Conservation (phyloP, 2,797 vertebrate species). For the Cirrhinus mrigala region DNA sequence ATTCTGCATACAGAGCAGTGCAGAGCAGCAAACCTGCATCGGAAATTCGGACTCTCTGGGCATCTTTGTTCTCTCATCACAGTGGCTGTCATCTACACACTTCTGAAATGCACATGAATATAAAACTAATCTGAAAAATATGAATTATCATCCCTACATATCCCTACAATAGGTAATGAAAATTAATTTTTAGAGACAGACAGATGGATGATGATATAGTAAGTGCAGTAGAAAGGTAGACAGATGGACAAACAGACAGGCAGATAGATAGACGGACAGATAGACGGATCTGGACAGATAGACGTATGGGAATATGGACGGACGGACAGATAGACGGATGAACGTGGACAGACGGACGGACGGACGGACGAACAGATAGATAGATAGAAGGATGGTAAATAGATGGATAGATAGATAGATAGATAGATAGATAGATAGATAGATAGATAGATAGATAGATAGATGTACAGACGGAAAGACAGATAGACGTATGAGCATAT, state of each 20-base stretch:
- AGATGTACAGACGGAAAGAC: no score
- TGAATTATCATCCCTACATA: constrained; percentile 13
- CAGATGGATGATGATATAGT: no score
- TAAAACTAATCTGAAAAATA: background rate
- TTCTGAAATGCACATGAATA: constrained; percentile 13
- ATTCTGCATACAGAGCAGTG: constrained; percentile 67
- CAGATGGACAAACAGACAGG: background rate
- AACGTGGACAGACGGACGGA: background rate
- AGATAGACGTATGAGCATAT: no score
- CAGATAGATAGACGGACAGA: background rate
- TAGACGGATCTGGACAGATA: background rate
- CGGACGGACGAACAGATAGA: no score
- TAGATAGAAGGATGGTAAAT: no score
- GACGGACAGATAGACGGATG: rapidly evolving
- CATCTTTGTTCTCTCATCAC: constrained; percentile 16
- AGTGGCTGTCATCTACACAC: background rate
- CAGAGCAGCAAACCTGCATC: constrained; percentile 64
- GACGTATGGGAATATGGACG: no score
- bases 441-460: no score
- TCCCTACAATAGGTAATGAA: background rate
- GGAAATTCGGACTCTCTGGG: constrained; percentile 54
- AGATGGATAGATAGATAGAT: no score
- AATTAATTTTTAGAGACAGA: no score
- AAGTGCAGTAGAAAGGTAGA: no score
- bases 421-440: no score